Percentiles rank a stretch among this genome's conserved stretches.
These are phyloP conservation scores for Cynopterus brachyotis DNA, from an alignment of 2,113 vertebrate species.

Conservation along the genomic window DNA sequence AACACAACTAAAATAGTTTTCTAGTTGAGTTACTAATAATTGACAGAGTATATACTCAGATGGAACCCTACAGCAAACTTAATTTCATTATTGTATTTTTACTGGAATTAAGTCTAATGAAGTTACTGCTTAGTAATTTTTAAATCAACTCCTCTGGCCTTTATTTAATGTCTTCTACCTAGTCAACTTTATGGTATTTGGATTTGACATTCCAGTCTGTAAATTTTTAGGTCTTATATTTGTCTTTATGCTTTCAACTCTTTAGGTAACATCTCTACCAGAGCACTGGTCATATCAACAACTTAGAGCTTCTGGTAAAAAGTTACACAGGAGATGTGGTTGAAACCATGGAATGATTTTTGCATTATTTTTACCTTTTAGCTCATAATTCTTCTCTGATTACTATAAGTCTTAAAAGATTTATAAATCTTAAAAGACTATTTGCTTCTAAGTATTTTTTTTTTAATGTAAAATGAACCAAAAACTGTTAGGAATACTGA, in stretches of 20 bases:
- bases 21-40: conserved; percentile 26
- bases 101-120: conserved; percentile 38
- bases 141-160: neutral
- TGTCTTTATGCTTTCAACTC: neutral
- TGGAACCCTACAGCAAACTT: neutral
- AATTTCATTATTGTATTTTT: conserved; percentile 8
- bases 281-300: neutral
- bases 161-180: conserved; percentile 20
- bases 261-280: neutral
- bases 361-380: conserved; percentile 35
- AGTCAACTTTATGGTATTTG: conserved; percentile 7
- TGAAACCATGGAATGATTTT: conserved; percentile 21
- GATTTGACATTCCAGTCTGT: neutral
- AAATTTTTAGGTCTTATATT: neutral
- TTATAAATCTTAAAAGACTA: too few species aligned
- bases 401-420: conserved; percentile 20
- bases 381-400: neutral
- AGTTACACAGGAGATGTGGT: neutral
- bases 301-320: neutral
- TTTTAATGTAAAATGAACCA: conserved; percentile 35
- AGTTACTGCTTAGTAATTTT: conserved; percentile 27
- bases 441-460: conserved; percentile 39
- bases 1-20: conserved; percentile 25
- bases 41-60: neutral
- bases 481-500: neutral